Evolutionary conservation across 2,888 invertebrate species (phyloP).

Genomic region (Panorpa germanica): DNA sequence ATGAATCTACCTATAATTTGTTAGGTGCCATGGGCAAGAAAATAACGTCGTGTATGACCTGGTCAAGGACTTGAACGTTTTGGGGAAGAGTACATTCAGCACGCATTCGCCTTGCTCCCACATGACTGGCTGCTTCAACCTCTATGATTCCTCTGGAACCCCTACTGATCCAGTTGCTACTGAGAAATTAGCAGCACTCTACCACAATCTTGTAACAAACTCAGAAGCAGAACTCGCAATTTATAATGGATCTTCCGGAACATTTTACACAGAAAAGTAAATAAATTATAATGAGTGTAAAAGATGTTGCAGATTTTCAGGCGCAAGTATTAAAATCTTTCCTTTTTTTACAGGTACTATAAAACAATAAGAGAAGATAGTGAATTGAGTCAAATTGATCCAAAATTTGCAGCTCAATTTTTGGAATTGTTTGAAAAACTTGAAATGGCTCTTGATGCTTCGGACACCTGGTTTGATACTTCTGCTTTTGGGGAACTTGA

Average conservation of each 20-base stretch:
- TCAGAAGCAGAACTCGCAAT: too few species aligned
- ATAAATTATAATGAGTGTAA: too few species aligned
- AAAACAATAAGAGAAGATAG: too few species aligned
- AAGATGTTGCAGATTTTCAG: too few species aligned
- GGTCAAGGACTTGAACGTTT: too few species aligned
- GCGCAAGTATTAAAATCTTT: constrained; percentile 1
- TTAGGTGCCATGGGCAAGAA: constrained; percentile 50
- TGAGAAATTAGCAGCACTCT: constrained; percentile 17
- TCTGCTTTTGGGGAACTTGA: constrained; percentile 42
- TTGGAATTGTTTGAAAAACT: constrained; percentile 37
- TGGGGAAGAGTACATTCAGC: too few species aligned
- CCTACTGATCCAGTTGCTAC: constrained; percentile 20
- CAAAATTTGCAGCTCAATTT: constrained; percentile 26
- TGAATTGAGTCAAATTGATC: too few species aligned
- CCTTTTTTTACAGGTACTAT: too few species aligned
- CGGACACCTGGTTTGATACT: constrained; percentile 43
- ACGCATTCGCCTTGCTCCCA: constrained; percentile 17
- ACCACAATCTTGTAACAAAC: too few species aligned
- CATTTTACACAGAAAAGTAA: too few species aligned
- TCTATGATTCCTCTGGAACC: constrained; percentile 21
- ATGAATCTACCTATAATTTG: too few species aligned
- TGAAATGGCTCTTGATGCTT: constrained; percentile 29
- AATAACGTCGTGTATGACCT: constrained; percentile 37
- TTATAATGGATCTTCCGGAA: too few species aligned
- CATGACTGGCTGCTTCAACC: constrained; percentile 18